Evolutionary conservation across 2,888 invertebrate genomes (phyloP).

Genomic region (Amblyjoppa proteus): DNA sequence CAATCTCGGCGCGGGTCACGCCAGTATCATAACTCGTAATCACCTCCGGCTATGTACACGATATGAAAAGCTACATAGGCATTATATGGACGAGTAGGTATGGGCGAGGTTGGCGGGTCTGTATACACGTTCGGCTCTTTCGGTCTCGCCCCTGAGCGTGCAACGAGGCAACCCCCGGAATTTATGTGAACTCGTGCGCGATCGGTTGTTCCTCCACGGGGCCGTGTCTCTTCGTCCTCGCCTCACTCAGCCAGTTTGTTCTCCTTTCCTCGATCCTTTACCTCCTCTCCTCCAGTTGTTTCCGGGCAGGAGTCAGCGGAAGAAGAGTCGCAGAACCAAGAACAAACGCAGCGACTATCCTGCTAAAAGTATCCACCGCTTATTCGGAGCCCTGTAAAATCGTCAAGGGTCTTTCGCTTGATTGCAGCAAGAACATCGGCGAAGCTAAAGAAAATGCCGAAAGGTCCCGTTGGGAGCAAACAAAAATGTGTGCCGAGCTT

Average conservation of each 20-base stretch:
- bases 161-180: constrained; percentile 41
- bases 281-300: constrained; percentile 9
- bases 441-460: constrained; percentile 16
- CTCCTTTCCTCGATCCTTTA: constrained; percentile 1
- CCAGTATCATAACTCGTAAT: constrained; percentile 33
- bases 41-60: constrained; percentile 20
- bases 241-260: constrained; percentile 1
- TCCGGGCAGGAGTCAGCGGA: background rate
- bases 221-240: constrained; percentile 1
- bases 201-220: constrained; percentile 39
- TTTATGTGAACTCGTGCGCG: constrained; percentile 58
- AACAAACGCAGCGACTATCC: constrained; percentile 2
- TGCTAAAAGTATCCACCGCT: constrained; percentile 36
- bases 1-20: constrained; percentile 25
- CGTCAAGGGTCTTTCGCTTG: constrained; percentile 40
- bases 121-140: constrained; percentile 33
- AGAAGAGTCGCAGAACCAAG: background rate
- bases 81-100: constrained; percentile 24
- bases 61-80: constrained; percentile 14
- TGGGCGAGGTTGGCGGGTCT: background rate
- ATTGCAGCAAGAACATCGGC: constrained; percentile 25
- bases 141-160: constrained; percentile 20
- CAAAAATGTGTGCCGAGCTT: constrained; percentile 29
- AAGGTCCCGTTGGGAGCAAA: constrained; percentile 44
- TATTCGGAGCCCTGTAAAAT: constrained; percentile 31